Evolutionary conservation across 2,888 invertebrate genomes (phyloP).

Genomic region (Miltochrista miniata): DNA sequence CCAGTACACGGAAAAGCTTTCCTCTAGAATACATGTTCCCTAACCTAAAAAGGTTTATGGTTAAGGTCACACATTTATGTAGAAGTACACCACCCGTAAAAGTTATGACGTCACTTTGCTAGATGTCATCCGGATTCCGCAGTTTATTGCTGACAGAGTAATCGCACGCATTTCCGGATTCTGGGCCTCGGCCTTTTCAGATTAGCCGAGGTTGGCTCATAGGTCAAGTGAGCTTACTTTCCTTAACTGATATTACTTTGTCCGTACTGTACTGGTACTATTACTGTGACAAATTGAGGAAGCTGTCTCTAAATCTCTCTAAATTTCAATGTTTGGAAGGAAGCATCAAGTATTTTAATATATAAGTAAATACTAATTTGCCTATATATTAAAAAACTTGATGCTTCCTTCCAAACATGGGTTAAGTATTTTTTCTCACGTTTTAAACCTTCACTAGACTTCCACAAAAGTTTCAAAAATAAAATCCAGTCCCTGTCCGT

Average conservation of each 20-base stretch:
- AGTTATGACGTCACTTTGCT: neutral
- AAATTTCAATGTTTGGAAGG: too few relatives aligned
- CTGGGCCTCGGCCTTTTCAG: slow-evolving; percentile 11
- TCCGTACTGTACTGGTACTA: slow-evolving; percentile 12
- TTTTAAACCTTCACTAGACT: too few relatives aligned
- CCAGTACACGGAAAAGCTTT: neutral
- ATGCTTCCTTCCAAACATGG: too few relatives aligned
- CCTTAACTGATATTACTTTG: slow-evolving; percentile 13
- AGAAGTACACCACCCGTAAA: neutral
- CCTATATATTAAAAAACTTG: too few relatives aligned
- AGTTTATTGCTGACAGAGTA: slow-evolving; percentile 15
- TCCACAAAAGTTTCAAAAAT: too few relatives aligned
- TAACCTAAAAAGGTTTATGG: neutral
- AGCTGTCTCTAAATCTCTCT: slow-evolving; percentile 21
- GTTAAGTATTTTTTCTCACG: too few relatives aligned
- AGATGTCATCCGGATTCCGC: slow-evolving; percentile 16
- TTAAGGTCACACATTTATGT: neutral
- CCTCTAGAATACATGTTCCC: neutral
- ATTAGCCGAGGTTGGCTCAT: slow-evolving; percentile 9
- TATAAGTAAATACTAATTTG: too few relatives aligned
- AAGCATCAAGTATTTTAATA: too few relatives aligned
- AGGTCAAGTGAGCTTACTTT: neutral
- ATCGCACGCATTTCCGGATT: slow-evolving; percentile 6
- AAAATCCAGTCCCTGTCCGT: too few relatives aligned
- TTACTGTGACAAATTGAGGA: slow-evolving; percentile 18